Percentiles rank a stretch among this genome's conserved stretches.
phyloP scores from a whole-genome alignment of 2,888 invertebrate genomes.

The Xestoiulus laeticollis region DNA sequence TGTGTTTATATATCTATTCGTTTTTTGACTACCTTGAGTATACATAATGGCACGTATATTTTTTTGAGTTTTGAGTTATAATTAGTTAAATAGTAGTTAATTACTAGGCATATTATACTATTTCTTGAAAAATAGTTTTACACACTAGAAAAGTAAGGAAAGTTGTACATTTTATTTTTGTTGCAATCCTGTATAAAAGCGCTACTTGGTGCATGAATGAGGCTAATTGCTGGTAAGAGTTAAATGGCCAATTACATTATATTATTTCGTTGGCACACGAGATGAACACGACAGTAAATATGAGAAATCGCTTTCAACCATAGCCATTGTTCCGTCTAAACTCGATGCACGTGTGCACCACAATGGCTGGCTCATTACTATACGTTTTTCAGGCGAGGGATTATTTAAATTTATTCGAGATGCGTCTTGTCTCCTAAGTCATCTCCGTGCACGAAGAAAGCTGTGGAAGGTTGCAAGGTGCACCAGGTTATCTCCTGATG shows the following conservation, averaged over 20 bases:
- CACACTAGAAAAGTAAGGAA: no score
- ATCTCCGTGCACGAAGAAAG: neutral
- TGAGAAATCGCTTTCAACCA: neutral
- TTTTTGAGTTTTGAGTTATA: no score
- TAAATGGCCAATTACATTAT: neutral
- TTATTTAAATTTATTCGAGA: conserved; percentile 24
- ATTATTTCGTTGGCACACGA: neutral
- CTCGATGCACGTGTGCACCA: neutral
- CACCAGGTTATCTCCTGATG: neutral
- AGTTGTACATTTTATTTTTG: no score
- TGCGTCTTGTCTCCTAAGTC: conserved; percentile 17
- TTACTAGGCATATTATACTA: no score
- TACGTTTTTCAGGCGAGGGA: neutral
- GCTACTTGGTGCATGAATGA: no score
- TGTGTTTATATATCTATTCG: no score
- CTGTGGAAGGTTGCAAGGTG: neutral
- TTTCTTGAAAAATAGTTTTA: no score
- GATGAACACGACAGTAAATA: neutral
- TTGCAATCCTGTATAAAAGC: no score
- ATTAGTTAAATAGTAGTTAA: no score
- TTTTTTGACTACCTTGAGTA: no score
- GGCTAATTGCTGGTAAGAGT: neutral
- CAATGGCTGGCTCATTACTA: neutral
- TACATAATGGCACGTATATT: no score
- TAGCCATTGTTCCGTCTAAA: neutral